A percentile compares a stretch with the other conserved stretches of the same genome.
Evolutionary conservation across 2,113 vertebrate species (phyloP).

Genomic region (Nothoprocta perdicaria): DNA sequence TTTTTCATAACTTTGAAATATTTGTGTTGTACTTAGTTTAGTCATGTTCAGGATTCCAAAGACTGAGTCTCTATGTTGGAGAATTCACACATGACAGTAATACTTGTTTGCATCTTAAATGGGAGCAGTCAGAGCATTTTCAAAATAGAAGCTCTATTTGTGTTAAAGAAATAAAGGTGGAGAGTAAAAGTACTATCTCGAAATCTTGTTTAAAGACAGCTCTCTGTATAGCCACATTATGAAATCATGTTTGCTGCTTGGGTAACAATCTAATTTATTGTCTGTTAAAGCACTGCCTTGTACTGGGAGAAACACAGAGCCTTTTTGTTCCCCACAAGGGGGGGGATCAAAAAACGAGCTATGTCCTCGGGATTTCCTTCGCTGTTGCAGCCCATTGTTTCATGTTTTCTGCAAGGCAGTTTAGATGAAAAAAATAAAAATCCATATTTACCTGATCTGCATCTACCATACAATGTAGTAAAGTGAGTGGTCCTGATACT

Average conservation of each 20-base stretch:
- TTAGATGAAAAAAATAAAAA: background rate
- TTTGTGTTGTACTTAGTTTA: background rate
- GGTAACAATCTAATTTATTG: background rate
- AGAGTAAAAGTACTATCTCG: background rate
- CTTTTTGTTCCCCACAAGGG: accelerated
- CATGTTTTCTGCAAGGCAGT: background rate
- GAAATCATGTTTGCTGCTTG: background rate
- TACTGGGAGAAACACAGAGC: background rate
- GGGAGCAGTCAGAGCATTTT: background rate
- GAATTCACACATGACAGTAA: background rate
- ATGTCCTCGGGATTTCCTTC: background rate
- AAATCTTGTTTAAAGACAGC: background rate
- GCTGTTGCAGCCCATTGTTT: background rate
- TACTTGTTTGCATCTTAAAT: background rate
- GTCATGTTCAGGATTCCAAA: background rate
- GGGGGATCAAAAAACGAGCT: background rate
- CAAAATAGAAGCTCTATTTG: background rate
- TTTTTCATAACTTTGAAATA: background rate
- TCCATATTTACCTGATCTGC: background rate
- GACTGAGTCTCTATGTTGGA: background rate
- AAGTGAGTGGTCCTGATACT: background rate
- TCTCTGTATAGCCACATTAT: accelerated
- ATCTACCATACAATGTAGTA: background rate
- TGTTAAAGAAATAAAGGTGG: background rate
- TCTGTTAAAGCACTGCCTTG: background rate